Conservation (phyloP, 2,113 vertebrate species). For the Plestiodon gilberti region DNA sequence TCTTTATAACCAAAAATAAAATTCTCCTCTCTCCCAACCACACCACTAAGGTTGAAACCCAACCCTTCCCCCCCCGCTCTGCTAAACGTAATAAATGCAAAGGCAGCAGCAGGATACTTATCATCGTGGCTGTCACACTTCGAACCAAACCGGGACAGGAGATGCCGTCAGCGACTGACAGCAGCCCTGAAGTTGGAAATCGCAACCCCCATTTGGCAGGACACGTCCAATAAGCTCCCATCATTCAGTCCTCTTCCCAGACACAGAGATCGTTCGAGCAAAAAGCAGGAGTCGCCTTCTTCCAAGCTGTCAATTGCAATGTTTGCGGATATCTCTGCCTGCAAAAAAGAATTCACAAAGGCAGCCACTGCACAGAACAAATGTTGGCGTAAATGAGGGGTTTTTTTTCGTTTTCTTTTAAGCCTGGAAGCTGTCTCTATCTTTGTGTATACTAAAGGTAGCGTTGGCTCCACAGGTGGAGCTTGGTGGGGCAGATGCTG, state of each 20-base stretch:
- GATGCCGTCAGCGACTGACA: constrained; percentile 56
- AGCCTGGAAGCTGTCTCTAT: not conserved
- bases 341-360: constrained; percentile 2
- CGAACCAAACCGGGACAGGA: constrained; percentile 55
- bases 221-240: constrained; percentile 47
- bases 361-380: not conserved
- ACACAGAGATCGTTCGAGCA: constrained; percentile 58
- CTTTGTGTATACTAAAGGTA: no score
- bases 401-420: not conserved
- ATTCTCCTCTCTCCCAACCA: constrained; percentile 40
- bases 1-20: constrained; percentile 57
- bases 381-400: not conserved
- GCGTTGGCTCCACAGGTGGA: no score
- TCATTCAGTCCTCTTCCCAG: constrained; percentile 51
- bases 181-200: constrained; percentile 56
- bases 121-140: constrained; percentile 65
- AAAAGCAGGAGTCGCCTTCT: constrained; percentile 55
- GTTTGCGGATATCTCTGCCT: constrained; percentile 45
- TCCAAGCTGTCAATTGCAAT: constrained; percentile 50
- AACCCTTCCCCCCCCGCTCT: constrained; percentile 48
- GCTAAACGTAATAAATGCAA: constrained; percentile 42
- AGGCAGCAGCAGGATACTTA: constrained; percentile 53
- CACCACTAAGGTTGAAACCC: constrained; percentile 46
- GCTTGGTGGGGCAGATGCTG: no score
- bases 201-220: constrained; percentile 52